Evolutionary conservation across 2,113 vertebrate genomes (phyloP).

Genomic region (Anthoscopus minutus): DNA sequence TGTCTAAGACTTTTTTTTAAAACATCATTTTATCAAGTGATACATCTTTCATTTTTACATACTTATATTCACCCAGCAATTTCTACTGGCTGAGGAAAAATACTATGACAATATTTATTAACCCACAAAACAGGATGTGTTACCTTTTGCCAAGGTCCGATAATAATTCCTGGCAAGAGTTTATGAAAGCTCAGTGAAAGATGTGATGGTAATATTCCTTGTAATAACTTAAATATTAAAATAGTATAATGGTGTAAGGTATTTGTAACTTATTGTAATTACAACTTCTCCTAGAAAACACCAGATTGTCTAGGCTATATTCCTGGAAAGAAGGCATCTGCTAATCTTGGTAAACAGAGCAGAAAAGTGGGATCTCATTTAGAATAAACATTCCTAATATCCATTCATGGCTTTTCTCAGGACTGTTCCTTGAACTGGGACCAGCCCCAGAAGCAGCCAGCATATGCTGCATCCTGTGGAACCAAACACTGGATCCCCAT

Average conservation of each 20-base stretch:
- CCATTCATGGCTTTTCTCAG: background rate
- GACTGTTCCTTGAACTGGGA: background rate
- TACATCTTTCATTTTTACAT: background rate
- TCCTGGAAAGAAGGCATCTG: slow-evolving; percentile 46
- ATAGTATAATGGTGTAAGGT: background rate
- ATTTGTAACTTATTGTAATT: slow-evolving; percentile 20
- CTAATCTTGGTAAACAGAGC: slow-evolving; percentile 29
- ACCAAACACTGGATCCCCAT: background rate
- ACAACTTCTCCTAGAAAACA: slow-evolving; percentile 20
- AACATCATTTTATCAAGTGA: background rate
- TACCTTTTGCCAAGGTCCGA: background rate
- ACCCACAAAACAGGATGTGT: background rate
- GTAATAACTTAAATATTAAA: background rate
- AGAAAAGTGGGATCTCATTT: background rate
- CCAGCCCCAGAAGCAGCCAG: background rate
- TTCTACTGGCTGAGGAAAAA: background rate
- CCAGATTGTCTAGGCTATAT: slow-evolving; percentile 20
- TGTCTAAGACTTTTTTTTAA: background rate
- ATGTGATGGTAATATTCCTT: background rate
- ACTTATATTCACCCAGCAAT: background rate
- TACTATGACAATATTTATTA: background rate
- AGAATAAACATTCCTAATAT: background rate
- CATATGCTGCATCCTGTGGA: background rate
- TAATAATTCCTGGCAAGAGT: background rate
- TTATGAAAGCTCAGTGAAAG: background rate